These are phyloP conservation scores for Sphenodon punctatus DNA, from an alignment of 2,797 vertebrate species.

Conservation along the genomic window DNA sequence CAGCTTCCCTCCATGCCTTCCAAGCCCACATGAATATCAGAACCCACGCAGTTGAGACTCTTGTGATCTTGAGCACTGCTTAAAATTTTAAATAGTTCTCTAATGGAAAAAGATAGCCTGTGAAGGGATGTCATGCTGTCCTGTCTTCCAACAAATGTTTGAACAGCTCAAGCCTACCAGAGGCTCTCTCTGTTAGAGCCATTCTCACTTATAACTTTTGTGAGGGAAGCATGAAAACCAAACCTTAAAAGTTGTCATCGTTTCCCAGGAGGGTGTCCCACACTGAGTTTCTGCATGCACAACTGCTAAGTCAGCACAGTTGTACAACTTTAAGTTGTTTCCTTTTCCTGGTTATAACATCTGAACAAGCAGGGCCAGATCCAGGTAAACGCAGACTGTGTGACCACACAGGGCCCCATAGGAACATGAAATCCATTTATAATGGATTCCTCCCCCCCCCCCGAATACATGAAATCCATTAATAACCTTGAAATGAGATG, in stretches of 20 bases:
- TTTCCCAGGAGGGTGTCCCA: background rate
- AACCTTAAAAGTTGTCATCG: accelerated
- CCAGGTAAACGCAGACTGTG: background rate
- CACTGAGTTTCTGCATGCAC: background rate
- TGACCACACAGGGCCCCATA: no score
- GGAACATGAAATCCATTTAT: background rate
- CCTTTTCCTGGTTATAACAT: background rate
- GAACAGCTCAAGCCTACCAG: background rate
- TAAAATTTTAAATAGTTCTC: constrained; percentile 25
- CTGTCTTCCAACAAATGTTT: background rate
- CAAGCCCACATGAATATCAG: constrained; percentile 27
- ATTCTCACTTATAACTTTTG: background rate
- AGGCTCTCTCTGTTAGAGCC: background rate
- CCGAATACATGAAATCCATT: no score
- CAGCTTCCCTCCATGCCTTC: constrained; percentile 41
- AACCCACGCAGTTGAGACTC: constrained; percentile 26
- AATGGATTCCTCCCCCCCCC: no score
- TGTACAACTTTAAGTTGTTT: background rate
- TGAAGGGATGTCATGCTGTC: background rate
- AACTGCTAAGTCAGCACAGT: background rate
- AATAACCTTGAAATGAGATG: no score
- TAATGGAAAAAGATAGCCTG: constrained; percentile 4
- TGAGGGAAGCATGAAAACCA: background rate
- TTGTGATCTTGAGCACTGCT: constrained; percentile 6
- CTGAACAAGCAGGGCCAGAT: background rate